Conservation (phyloP, 2,113 vertebrate species). For the Plecturocebus donacophilus region DNA sequence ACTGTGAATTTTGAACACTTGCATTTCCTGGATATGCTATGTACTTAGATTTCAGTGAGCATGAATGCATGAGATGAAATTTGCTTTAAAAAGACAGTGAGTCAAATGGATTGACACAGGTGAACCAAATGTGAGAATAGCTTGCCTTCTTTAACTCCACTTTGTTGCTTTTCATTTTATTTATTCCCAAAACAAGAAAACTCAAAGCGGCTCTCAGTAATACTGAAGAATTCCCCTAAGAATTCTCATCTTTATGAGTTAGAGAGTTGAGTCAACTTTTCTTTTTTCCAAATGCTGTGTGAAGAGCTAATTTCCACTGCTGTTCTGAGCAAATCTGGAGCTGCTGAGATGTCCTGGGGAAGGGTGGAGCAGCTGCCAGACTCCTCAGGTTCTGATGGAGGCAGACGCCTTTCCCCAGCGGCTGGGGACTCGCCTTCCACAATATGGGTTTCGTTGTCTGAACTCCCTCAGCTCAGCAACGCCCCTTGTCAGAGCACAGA, state of each 20-base stretch:
- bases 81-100: neutral
- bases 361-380: constrained; percentile 24
- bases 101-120: neutral
- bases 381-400: constrained; percentile 51
- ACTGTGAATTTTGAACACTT: neutral
- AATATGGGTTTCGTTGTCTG: constrained; percentile 84
- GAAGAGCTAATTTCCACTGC: neutral
- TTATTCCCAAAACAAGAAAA: constrained; percentile 38
- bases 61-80: neutral
- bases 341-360: constrained; percentile 2
- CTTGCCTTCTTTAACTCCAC: neutral
- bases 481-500: constrained; percentile 80
- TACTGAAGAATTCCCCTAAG: neutral
- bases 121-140: neutral
- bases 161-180: constrained; percentile 36
- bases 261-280: neutral
- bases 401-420: constrained; percentile 60
- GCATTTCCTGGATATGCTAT: neutral
- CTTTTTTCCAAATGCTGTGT: neutral
- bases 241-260: neutral
- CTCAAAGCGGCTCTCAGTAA: neutral
- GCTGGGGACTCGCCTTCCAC: constrained; percentile 73
- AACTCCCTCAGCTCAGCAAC: constrained; percentile 72
- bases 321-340: constrained; percentile 11
- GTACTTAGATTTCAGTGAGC: neutral